A percentile compares a stretch with the other conserved stretches of the same genome.
phyloP scores from a whole-genome alignment of 2,113 vertebrate genomes.

The Misgurnus mizolepis region DNA sequence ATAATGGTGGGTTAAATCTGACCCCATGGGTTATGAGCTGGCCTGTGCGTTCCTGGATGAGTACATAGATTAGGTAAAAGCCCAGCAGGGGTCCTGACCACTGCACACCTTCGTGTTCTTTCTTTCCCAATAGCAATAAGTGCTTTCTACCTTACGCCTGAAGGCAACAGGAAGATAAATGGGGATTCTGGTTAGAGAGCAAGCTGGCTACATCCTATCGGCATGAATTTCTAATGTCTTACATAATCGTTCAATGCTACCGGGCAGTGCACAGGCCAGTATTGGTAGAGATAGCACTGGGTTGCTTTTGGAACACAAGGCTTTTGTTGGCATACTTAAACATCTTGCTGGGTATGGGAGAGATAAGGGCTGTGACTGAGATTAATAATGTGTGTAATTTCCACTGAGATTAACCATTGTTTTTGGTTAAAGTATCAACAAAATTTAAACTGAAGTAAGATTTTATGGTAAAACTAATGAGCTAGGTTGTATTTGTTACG shows the following conservation, averaged over 20 bases:
- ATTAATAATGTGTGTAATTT: slow-evolving; percentile 24
- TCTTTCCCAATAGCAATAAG: slow-evolving; percentile 40
- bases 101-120: slow-evolving; percentile 5
- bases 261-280: slow-evolving; percentile 6
- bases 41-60: not conserved
- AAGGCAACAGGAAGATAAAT: slow-evolving; percentile 17
- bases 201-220: slow-evolving; percentile 4
- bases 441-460: not conserved
- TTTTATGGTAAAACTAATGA: no score
- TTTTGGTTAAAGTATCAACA: not conserved
- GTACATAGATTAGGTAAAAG: slow-evolving; percentile 40
- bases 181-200: slow-evolving; percentile 27
- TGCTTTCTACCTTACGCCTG: slow-evolving; percentile 14
- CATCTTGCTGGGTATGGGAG: slow-evolving; percentile 21
- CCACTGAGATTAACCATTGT: not conserved
- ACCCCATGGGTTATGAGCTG: not conserved
- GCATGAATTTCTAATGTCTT: slow-evolving; percentile 18
- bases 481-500: no score
- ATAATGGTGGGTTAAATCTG: slow-evolving; percentile 21
- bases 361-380: slow-evolving; percentile 11
- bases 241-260: not conserved
- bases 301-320: slow-evolving; percentile 20
- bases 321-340: slow-evolving; percentile 33
- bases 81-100: slow-evolving; percentile 16
- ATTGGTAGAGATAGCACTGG: slow-evolving; percentile 13